A percentile compares a stretch with the other conserved stretches of the same genome.
phyloP scores from a whole-genome alignment of 2,888 invertebrate species.

The Phymatocera aterrima region DNA sequence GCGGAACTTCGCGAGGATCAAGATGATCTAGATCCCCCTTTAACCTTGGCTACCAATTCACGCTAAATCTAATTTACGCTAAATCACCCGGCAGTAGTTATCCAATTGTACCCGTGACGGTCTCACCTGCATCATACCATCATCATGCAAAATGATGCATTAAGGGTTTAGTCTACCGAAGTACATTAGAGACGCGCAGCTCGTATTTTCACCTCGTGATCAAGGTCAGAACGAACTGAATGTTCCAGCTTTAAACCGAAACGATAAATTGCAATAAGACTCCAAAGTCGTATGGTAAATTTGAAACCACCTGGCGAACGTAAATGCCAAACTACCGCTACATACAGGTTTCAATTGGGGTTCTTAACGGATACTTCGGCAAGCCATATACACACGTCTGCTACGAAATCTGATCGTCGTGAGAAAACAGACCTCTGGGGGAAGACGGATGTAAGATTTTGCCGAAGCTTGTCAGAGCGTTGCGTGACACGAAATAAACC shows the following conservation, averaged over 20 bases:
- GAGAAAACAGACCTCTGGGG: slow-evolving; percentile 8
- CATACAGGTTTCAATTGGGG: slow-evolving; percentile 18
- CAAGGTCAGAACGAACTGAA: not conserved
- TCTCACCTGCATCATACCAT: slow-evolving; percentile 24
- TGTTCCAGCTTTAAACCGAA: not conserved
- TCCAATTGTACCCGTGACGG: slow-evolving; percentile 25
- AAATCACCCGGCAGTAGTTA: slow-evolving; percentile 35
- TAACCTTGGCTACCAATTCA: slow-evolving; percentile 20
- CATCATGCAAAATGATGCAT: not conserved
- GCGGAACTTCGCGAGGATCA: not conserved
- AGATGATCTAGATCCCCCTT: slow-evolving; percentile 2
- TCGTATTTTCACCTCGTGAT: not conserved
- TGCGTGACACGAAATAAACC: not conserved
- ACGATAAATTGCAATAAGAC: not conserved
- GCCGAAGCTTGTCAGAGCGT: not conserved
- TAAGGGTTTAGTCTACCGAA: not conserved
- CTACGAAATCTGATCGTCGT: slow-evolving; percentile 31
- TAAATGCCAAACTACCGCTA: not conserved
- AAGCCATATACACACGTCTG: slow-evolving; percentile 6
- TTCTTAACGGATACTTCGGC: slow-evolving; percentile 37
- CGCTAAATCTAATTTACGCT: slow-evolving; percentile 18
- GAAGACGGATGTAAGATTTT: not conserved
- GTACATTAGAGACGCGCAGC: not conserved
- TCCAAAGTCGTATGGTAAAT: not conserved
- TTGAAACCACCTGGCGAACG: not conserved